phyloP scores from a whole-genome alignment of 30 jellyfish, hydroid and myxozoan species.

The Hydra vulgaris region DNA sequence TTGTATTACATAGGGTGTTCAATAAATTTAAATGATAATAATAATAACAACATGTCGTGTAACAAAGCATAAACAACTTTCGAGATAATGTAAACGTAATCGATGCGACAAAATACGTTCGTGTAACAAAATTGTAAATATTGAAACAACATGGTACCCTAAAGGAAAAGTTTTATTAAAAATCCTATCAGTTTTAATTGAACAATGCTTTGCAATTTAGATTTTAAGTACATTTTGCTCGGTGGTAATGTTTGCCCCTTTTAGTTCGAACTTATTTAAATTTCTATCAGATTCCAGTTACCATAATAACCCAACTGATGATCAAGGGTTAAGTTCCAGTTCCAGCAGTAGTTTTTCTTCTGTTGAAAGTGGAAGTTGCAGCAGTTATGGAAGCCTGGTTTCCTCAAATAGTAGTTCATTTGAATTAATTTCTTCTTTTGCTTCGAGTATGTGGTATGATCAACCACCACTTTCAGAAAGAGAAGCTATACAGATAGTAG shows the following conservation, averaged over 20 bases:
- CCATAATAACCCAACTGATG: not conserved
- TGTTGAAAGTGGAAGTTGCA: not conserved
- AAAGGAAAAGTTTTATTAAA: not conserved
- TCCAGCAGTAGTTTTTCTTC: not conserved
- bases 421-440: not conserved
- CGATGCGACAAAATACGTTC: not conserved
- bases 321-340: not conserved
- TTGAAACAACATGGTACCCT: not conserved
- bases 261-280: constrained; percentile 13
- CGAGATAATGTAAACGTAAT: not conserved
- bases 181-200: not conserved
- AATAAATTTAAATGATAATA: too few species aligned
- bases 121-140: not conserved
- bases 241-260: constrained; percentile 2
- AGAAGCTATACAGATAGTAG: constrained; percentile 36
- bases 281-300: not conserved
- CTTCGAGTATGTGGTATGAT: constrained; percentile 2
- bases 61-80: not conserved
- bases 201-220: not conserved
- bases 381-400: not conserved
- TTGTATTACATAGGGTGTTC: too few species aligned
- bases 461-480: constrained; percentile 23
- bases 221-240: not conserved
- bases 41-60: too few species aligned
- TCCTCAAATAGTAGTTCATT: constrained; percentile 12